Evolutionary conservation across 2,113 vertebrate genomes (phyloP).

Genomic region (Anolis sagrei): DNA sequence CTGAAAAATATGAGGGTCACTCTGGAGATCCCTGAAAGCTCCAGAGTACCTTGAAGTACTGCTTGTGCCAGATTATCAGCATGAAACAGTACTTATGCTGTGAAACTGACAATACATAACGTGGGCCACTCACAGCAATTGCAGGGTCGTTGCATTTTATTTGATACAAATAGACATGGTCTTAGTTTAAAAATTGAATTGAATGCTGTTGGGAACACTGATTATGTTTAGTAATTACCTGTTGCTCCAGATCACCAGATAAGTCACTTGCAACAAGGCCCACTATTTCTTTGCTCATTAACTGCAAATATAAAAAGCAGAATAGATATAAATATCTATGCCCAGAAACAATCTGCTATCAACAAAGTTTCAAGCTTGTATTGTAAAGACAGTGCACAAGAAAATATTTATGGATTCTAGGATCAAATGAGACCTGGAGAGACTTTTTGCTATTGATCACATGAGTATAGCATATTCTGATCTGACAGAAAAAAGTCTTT

Average conservation of each 20-base stretch:
- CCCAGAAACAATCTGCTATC: not conserved
- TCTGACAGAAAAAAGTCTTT: not conserved
- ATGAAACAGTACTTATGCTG: too few species aligned
- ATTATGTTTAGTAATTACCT: constrained; percentile 75
- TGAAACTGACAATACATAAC: too few species aligned
- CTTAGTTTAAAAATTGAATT: not conserved
- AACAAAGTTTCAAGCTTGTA: not conserved
- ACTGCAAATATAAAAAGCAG: constrained; percentile 69
- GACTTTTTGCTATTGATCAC: not conserved
- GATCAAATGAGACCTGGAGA: not conserved
- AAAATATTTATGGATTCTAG: not conserved
- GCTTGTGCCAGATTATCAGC: too few species aligned
- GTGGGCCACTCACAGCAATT: too few species aligned
- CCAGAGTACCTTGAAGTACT: too few species aligned
- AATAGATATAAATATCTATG: not conserved
- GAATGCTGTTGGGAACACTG: not conserved
- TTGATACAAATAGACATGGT: too few species aligned
- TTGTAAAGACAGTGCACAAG: not conserved
- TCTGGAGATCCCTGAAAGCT: too few species aligned
- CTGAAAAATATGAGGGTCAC: too few species aligned
- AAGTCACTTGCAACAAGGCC: constrained; percentile 77
- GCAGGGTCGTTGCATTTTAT: too few species aligned
- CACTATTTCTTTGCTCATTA: constrained; percentile 89
- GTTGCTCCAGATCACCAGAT: constrained; percentile 86
- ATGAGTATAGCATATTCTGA: not conserved